Conservation (phyloP, 2,797 vertebrate species). For the Bradypodion pumilum region DNA sequence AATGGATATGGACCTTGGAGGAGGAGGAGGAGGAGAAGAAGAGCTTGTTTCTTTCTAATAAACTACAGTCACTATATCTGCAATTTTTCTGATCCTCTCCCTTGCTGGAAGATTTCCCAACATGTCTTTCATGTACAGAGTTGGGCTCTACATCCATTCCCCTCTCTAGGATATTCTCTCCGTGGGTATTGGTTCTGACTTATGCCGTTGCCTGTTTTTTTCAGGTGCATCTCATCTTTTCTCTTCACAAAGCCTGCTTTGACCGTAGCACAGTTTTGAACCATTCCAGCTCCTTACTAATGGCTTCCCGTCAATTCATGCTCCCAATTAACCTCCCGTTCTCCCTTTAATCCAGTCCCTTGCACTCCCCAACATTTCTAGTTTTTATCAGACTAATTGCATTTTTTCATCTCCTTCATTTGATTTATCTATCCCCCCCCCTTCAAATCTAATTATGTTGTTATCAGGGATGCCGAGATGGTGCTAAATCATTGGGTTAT, state of each 20-base stretch:
- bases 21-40: no score
- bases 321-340: constrained; percentile 78
- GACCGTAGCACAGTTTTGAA: constrained; percentile 43
- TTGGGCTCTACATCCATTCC: rapidly evolving
- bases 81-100: neutral
- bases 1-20: no score
- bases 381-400: constrained; percentile 65
- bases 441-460: constrained; percentile 67
- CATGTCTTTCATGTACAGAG: neutral
- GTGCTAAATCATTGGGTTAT: constrained; percentile 65
- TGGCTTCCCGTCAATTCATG: constrained; percentile 65
- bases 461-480: constrained; percentile 52
- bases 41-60: neutral
- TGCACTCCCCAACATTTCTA: constrained; percentile 52
- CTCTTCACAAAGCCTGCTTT: constrained; percentile 6
- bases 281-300: constrained; percentile 57
- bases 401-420: constrained; percentile 69
- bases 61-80: neutral
- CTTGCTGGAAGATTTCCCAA: neutral
- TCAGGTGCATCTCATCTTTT: neutral
- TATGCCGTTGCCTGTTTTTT: neutral
- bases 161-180: neutral
- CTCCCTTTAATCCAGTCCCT: constrained; percentile 68
- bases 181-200: neutral
- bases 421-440: constrained; percentile 49